Conservation (phyloP, 2,888 invertebrate species). For the Elgonia sp. region DNA sequence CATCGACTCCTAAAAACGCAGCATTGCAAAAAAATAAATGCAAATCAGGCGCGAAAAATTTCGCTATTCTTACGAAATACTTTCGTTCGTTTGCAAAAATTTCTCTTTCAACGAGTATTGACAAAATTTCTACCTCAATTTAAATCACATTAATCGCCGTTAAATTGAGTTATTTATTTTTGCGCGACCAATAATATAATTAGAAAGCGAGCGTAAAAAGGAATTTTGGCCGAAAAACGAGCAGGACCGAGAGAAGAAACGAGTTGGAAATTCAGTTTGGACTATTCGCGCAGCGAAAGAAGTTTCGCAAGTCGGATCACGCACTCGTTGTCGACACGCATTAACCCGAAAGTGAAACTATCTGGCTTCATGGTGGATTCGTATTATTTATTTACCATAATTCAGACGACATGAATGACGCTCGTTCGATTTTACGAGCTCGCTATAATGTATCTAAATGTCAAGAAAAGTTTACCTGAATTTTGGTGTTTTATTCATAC, state of each 20-base stretch:
- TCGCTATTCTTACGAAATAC: slow-evolving; percentile 50
- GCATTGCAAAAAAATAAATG: background rate
- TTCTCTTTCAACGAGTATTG: slow-evolving; percentile 58
- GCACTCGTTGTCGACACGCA: slow-evolving; percentile 70
- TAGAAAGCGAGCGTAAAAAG: slow-evolving; percentile 58
- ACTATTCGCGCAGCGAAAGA: slow-evolving; percentile 53
- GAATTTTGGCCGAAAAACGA: slow-evolving; percentile 64
- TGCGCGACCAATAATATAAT: slow-evolving; percentile 49
- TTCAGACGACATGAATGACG: slow-evolving; percentile 25
- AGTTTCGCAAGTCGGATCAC: slow-evolving; percentile 73
- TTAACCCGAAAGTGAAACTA: slow-evolving; percentile 75
- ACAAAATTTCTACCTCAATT: slow-evolving; percentile 59
- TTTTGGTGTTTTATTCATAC: background rate
- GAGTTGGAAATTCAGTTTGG: slow-evolving; percentile 58
- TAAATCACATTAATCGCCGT: slow-evolving; percentile 53
- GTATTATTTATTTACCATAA: slow-evolving; percentile 56
- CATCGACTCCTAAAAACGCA: too few species aligned
- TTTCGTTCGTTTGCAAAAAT: slow-evolving; percentile 32
- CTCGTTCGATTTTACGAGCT: background rate
- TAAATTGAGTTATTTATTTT: slow-evolving; percentile 61
- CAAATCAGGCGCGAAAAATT: slow-evolving; percentile 4
- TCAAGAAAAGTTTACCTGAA: background rate
- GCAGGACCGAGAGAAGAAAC: slow-evolving; percentile 56
- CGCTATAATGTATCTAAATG: background rate
- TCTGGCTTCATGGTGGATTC: slow-evolving; percentile 41